phyloP scores from a whole-genome alignment of 2,797 vertebrate species.

The Urosaurus nigricauda region DNA sequence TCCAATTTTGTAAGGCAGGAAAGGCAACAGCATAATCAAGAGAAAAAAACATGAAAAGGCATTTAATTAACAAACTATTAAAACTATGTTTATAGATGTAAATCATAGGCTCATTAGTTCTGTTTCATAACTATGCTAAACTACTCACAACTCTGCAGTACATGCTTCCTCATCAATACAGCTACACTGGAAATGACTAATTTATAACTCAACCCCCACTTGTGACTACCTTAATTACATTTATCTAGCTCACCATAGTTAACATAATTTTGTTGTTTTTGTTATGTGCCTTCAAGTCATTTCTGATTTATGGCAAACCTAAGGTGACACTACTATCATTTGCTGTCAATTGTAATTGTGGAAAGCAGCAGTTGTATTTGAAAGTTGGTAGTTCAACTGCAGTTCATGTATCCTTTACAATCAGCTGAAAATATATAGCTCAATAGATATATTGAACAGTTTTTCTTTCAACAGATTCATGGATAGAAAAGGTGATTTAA shows the following conservation, averaged over 20 bases:
- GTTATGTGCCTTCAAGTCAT: too few relatives aligned
- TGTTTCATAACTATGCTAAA: background rate
- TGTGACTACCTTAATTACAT: background rate
- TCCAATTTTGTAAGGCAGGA: slow-evolving; percentile 74
- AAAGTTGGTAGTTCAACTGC: slow-evolving; percentile 24
- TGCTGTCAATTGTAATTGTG: slow-evolving; percentile 2
- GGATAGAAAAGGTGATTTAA: slow-evolving; percentile 10
- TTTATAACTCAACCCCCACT: background rate
- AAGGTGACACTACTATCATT: background rate
- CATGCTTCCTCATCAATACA: background rate
- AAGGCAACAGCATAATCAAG: slow-evolving; percentile 74
- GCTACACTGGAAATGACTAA: background rate
- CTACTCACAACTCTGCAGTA: background rate
- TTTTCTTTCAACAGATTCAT: slow-evolving; percentile 10
- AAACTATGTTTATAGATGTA: slow-evolving; percentile 11
- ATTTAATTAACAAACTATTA: slow-evolving; percentile 90
- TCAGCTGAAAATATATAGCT: background rate
- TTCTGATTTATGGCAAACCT: too few relatives aligned
- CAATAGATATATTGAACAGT: background rate
- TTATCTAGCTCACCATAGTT: background rate
- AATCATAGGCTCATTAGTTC: background rate
- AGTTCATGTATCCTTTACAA: slow-evolving; percentile 38
- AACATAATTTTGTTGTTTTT: background rate
- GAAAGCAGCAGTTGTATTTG: background rate
- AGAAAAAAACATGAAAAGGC: slow-evolving; percentile 88